Base-by-base conservation (phyloP, 2,888 invertebrate genomes). In the Mantis religiosa region DNA sequence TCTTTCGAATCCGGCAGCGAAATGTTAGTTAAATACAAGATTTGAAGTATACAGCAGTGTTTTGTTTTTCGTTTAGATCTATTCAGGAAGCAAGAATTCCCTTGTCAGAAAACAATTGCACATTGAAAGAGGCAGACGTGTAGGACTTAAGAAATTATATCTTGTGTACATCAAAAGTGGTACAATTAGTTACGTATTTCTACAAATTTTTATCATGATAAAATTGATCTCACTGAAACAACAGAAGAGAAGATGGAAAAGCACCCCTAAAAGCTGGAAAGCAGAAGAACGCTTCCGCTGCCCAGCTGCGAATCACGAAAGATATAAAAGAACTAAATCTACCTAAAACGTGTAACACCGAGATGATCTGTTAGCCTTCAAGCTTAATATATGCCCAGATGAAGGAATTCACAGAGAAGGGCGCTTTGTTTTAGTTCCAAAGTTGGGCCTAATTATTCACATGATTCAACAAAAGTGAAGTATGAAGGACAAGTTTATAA, bases 381-480 rank as follows among this genome's bases (percentile, higher is more conserved):
- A 98, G 95, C 94, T 99, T 93, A 96, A 98, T 91, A 99, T 99
- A 93, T 97, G 97, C 92, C 99, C 99, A 90, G 99, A 99, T 94
- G 99, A 99, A 95, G 96, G 99, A 88, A 99, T 98, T 94, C 99
- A 99, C 93, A 96, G 97, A 95, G 97, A 97, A 91, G 99, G 99
- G 90, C 95, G 97, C 93, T 99, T 99, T 94, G 95, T 97, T 92
- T 99, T 95, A 98, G 97, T 94, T 99, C 99, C 95, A 98, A 98
- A 95, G 98, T 99, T 92, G 98, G 98, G 91, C 98, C 98, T 92
- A 98, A 98, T 94, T 99, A 99, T 94, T 99, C 99, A 54, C 99
- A 99, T 92, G 99, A 99, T 93, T 98, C 99, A 84, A 99, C 99
- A 28, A 99, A 99, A 94, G 99, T 99, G 71, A 99, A 99, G 94